A percentile compares a stretch with the other conserved stretches of the same genome.
Conservation (phyloP, 2,888 invertebrate genomes). For the Chloroclysta siterata region DNA sequence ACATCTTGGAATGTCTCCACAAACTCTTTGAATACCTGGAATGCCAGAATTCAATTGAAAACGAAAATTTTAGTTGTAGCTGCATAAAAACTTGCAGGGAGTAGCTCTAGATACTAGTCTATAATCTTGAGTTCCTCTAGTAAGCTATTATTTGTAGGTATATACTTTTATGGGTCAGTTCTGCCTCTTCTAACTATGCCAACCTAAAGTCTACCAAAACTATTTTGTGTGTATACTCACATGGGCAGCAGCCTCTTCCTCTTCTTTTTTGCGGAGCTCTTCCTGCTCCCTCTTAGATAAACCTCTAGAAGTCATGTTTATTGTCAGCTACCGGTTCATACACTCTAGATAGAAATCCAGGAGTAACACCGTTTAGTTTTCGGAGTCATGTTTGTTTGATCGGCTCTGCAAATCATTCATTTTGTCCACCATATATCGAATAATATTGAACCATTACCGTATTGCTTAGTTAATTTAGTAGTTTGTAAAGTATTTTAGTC, state of each 20-base stretch:
- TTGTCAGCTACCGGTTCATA: constrained; percentile 38
- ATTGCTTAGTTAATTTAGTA: too few relatives aligned
- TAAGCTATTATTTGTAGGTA: too few relatives aligned
- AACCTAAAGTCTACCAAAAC: too few relatives aligned
- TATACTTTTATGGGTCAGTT: too few relatives aligned
- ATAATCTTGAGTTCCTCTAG: too few relatives aligned
- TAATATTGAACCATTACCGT: too few relatives aligned
- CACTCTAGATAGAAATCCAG: not conserved
- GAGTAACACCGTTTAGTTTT: not conserved
- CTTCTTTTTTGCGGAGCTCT: constrained; percentile 94
- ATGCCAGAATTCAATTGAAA: not conserved
- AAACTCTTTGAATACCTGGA: constrained; percentile 97
- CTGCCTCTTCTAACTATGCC: too few relatives aligned
- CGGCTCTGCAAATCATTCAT: not conserved
- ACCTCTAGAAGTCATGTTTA: constrained; percentile 86
- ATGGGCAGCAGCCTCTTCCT: constrained; percentile 96
- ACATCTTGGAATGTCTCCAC: constrained; percentile 98
- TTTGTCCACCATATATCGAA: not conserved
- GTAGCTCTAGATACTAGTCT: too few relatives aligned
- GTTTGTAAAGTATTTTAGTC: too few relatives aligned
- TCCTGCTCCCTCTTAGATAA: constrained; percentile 94
- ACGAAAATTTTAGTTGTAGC: too few relatives aligned
- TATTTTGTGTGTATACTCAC: constrained; percentile 74
- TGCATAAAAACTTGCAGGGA: too few relatives aligned
- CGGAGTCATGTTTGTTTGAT: not conserved